These are phyloP conservation scores for Xyliphius kryptos DNA, from an alignment of 2,113 vertebrate species.

Conservation along the genomic window DNA sequence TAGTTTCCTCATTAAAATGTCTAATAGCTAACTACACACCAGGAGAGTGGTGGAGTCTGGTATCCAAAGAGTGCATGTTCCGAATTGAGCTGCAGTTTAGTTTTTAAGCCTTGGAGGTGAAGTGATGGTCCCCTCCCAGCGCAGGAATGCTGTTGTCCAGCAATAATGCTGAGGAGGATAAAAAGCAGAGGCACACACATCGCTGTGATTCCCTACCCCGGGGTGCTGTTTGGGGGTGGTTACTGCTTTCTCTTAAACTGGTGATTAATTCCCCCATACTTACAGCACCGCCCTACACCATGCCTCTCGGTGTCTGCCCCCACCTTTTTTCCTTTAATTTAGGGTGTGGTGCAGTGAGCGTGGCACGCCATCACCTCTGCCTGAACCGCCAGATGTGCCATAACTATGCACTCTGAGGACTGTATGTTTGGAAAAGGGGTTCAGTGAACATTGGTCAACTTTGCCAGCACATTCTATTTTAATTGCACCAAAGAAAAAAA, in stretches of 20 bases:
- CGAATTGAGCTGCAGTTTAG: slow-evolving; percentile 22
- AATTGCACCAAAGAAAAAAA: no score
- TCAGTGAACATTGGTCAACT: no score
- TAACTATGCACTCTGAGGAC: no score
- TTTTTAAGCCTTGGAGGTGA: slow-evolving; percentile 32
- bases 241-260: slow-evolving; percentile 55
- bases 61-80: slow-evolving; percentile 32
- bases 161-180: slow-evolving; percentile 31
- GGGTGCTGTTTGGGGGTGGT: slow-evolving; percentile 9
- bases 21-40: no score
- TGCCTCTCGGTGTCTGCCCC: no score
- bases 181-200: slow-evolving; percentile 24
- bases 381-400: no score
- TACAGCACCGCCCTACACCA: slow-evolving; percentile 38
- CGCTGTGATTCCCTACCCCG: slow-evolving; percentile 36
- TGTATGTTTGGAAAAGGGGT: no score
- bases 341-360: no score
- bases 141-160: slow-evolving; percentile 64
- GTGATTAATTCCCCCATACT: slow-evolving; percentile 61
- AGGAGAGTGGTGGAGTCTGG: slow-evolving; percentile 21
- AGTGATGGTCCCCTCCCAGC: slow-evolving; percentile 56
- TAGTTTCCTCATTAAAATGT: no score
- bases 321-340: no score
- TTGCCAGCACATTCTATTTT: no score
- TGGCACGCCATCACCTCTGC: no score